Base-by-base conservation (phyloP, 2,113 vertebrate species). In the Notothenia rossii region DNA sequence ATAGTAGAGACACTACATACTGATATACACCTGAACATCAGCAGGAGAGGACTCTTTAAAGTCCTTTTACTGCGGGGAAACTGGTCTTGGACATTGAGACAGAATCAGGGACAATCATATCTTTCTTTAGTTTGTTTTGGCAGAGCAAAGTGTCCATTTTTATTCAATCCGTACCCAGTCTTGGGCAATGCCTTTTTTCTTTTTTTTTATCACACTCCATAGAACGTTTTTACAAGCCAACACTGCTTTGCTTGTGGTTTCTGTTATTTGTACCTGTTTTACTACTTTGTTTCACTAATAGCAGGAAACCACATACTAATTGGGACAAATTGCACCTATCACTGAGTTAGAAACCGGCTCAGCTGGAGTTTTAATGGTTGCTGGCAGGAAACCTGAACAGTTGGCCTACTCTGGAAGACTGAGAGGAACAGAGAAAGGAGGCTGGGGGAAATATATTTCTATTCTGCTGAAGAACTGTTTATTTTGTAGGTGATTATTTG, bases 211-310 rank as follows among this genome's bases (percentile, higher is more conserved):
- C 2, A 45, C 36, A 25, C 68, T 8, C 20, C 36, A 0, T 10
- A 25, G 9, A 2, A 40, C 0, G 5, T 17, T 4, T 63, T 59
- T 20, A 64, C 18, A 22, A 53, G 8, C 49, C 53, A 20, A 3
- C n/a, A 4, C 50, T 48, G 29, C 22, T 51, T 63, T 40, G 33
- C 15, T 29, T 70, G 33, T 48, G 55, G 51, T 62, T 75, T 25
- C 17, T 60, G 60, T 75, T 74, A 58, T 77, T 70, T 29, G 59
- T 67, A 81, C 71, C 61, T 82, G 62, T 55, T 69, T n/a, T 8
- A 2, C 50, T 18, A 49, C 8, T 58, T 13, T 18, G n/a, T 3
- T 60, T n/a, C 43, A 11, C 29, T 56, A 76, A 74, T 69, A 56
- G 65, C 53, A 69, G 78, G 29, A 79, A 79, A 64, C 58, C 18